Conservation (phyloP, 2,888 invertebrate species). For the Melipona bicolor region DNA sequence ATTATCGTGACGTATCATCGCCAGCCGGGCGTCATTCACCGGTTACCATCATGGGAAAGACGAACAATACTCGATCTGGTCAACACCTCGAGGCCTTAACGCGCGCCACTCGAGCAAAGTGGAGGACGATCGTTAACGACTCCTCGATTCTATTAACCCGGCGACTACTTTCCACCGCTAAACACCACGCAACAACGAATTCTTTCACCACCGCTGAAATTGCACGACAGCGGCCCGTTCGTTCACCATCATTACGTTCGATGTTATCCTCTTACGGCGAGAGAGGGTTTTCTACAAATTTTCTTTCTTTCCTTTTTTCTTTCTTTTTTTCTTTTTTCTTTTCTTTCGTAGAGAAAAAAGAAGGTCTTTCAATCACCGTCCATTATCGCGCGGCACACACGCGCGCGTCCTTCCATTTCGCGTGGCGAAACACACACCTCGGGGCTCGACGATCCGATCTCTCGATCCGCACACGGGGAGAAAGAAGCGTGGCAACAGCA, state of each 20-base stretch:
- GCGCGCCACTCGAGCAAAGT: conserved; percentile 64
- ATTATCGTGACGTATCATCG: conserved; percentile 81
- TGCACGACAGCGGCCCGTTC: conserved; percentile 21
- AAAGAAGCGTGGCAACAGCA: conserved; percentile 66
- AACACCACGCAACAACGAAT: conserved; percentile 44
- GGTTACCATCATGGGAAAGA: conserved; percentile 69
- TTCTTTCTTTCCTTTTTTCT: background rate
- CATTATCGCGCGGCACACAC: conserved; percentile 18
- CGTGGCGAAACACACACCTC: conserved; percentile 55
- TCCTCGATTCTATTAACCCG: conserved; percentile 62
- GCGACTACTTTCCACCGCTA: conserved; percentile 56
- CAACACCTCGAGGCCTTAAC: conserved; percentile 72
- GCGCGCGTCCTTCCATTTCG: conserved; percentile 24
- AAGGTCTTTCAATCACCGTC: background rate
- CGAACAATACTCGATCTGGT: conserved; percentile 73
- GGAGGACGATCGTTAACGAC: conserved; percentile 72
- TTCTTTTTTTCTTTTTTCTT: background rate
- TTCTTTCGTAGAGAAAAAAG: no score
- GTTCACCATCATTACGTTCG: conserved; percentile 45
- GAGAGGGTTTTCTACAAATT: conserved; percentile 6
- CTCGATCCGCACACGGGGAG: conserved; percentile 21
- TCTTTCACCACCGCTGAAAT: conserved; percentile 30
- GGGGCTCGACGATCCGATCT: conserved; percentile 39
- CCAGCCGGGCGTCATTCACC: conserved; percentile 70
- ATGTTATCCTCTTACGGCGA: conserved; percentile 10